These are phyloP conservation scores for Pseudopipra pipra DNA, from an alignment of 2,113 vertebrate genomes.

Conservation along the genomic window DNA sequence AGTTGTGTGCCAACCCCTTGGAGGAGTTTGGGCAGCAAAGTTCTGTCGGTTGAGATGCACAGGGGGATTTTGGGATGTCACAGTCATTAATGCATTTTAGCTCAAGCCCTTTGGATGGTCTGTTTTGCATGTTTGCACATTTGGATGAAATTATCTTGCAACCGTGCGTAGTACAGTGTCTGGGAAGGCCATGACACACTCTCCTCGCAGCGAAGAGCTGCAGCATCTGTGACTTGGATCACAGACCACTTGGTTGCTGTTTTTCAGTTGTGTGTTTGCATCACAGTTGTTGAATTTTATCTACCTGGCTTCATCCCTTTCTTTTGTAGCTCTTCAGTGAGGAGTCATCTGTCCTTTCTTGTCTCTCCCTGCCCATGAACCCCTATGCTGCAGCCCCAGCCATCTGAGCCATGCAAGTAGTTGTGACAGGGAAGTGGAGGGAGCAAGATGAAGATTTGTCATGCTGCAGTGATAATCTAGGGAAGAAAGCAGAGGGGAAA, in stretches of 20 bases:
- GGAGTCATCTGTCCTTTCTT: not conserved
- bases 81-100: not conserved
- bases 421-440: not conserved
- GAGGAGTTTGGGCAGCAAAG: not conserved
- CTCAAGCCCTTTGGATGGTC: not conserved
- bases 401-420: accelerated
- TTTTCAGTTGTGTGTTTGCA: not conserved
- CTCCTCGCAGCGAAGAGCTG: not conserved
- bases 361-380: not conserved
- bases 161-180: not conserved
- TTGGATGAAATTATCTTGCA: not conserved
- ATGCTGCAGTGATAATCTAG: not conserved
- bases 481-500: not conserved
- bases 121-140: not conserved
- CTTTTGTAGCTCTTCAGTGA: not conserved
- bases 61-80: not conserved
- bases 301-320: not conserved
- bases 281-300: not conserved
- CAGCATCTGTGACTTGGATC: not conserved
- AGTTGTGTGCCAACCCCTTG: not conserved
- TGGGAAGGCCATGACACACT: not conserved
- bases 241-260: not conserved
- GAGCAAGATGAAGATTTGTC: not conserved
- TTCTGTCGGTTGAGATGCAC: not conserved
- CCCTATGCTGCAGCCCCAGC: not conserved